Base-by-base conservation (phyloP, 2,113 vertebrate genomes). In the Megaptera novaeangliae region DNA sequence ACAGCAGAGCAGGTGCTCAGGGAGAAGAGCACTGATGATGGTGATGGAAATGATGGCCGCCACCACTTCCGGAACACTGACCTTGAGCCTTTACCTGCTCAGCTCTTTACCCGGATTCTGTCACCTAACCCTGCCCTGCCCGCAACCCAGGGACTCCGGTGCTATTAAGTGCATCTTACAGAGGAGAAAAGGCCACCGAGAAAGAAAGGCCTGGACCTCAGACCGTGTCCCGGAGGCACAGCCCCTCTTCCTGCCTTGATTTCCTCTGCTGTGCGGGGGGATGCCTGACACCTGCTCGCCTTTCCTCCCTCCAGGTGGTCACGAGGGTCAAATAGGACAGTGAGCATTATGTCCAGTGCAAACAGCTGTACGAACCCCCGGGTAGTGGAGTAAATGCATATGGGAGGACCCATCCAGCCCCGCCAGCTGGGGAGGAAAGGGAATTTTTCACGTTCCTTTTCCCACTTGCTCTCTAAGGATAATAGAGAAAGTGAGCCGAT, bases 221-320 rank as follows among this genome's bases (percentile, higher is more conserved):
- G 75, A 13, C 10, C 5, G 2, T 14, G 23, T 52, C 8, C 44
- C 2, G 0, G n/a, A 55, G 46, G 23, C 25, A 0, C 1, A 17
- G 41, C 6, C 4, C 41, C 49, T 41, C 71, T 83, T 84, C 64
- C 27, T 78, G 61, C 34, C 83, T 82, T 18, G 44, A 61, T 94
- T 80, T 88, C 89, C 77, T 64, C 57, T 18, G 46, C 31, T 27
- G 39, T 9, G 36, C 8, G 1, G 49, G 23, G 64, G 64, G 14
- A 2, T 14, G 29, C 21, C 55, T 78, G 63, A 74, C 2, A 20
- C 23, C 63, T 63, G 90, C 29, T 52, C 0, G 1, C 52, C 31
- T 68, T 68, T n/a, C 66, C 25, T 91, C 74, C 41, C 44, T 88
- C 49, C 41, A 41, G 7, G 10, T 29, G 49, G 10, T 8, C 21